Percentiles rank a stretch among this genome's conserved stretches.
Conservation (phyloP, 2,797 vertebrate genomes). For the Cuniculus paca region DNA sequence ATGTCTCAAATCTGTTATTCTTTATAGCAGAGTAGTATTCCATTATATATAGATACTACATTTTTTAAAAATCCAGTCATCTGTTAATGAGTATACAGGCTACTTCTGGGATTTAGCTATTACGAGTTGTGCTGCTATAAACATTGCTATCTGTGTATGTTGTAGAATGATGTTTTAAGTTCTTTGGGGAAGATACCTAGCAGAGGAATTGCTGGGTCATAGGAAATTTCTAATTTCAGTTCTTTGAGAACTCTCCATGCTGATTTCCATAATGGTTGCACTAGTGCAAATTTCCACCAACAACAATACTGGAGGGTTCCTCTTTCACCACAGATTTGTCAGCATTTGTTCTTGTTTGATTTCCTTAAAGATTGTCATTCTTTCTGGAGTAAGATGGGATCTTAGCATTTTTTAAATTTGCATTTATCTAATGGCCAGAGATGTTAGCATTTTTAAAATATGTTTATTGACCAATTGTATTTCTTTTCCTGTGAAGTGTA, state of each 20-base stretch:
- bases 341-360: background rate
- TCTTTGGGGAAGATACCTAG: background rate
- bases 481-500: background rate
- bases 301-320: background rate
- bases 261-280: background rate
- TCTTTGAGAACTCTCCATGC: background rate
- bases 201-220: background rate
- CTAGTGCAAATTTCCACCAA: background rate
- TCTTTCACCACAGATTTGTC: background rate
- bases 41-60: background rate
- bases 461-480: background rate
- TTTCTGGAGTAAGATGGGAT: background rate
- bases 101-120: background rate
- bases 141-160: background rate
- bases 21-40: background rate
- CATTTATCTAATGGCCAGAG: background rate
- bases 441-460: background rate
- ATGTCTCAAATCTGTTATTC: background rate
- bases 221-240: background rate
- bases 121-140: background rate
- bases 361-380: background rate
- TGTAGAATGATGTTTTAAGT: background rate
- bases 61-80: background rate
- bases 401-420: background rate
- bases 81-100: background rate